A percentile compares a stretch with the other conserved stretches of the same genome.
Evolutionary conservation across 2,113 vertebrate genomes (phyloP).

Genomic region (Oplegnathus fasciatus): DNA sequence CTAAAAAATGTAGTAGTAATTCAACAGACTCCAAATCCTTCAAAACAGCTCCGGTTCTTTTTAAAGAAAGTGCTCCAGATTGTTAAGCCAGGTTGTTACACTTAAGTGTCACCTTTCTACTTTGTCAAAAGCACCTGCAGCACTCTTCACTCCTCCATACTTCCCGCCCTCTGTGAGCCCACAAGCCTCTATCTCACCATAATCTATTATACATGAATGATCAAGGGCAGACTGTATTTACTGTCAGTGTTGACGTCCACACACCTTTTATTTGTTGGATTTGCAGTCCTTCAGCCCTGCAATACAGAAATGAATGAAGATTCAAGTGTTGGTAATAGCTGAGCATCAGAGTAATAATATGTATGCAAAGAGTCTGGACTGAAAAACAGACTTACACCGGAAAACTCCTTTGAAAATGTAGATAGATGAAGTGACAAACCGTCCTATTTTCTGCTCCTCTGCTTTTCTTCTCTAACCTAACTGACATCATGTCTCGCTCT

Average conservation of each 20-base stretch:
- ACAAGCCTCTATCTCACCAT: conserved; percentile 16
- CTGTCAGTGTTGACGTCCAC: conserved; percentile 3
- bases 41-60: background rate
- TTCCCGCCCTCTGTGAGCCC: conserved; percentile 46
- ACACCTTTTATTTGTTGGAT: conserved; percentile 36
- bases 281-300: background rate
- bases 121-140: conserved; percentile 47
- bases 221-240: conserved; percentile 32
- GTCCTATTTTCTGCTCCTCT: background rate
- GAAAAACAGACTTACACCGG: background rate
- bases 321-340: background rate
- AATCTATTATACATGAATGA: conserved; percentile 37
- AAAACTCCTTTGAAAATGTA: background rate
- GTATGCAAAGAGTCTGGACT: background rate
- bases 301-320: conserved; percentile 7
- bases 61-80: conserved; percentile 5
- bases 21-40: background rate
- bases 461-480: conserved; percentile 20
- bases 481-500: conserved; percentile 4
- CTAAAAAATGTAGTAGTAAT: background rate
- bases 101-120: conserved; percentile 26
- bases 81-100: background rate
- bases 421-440: background rate
- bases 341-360: background rate
- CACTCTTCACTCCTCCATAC: conserved; percentile 37